Conservation (phyloP, 2,113 vertebrate genomes). For the Alaudala cheleensis region DNA sequence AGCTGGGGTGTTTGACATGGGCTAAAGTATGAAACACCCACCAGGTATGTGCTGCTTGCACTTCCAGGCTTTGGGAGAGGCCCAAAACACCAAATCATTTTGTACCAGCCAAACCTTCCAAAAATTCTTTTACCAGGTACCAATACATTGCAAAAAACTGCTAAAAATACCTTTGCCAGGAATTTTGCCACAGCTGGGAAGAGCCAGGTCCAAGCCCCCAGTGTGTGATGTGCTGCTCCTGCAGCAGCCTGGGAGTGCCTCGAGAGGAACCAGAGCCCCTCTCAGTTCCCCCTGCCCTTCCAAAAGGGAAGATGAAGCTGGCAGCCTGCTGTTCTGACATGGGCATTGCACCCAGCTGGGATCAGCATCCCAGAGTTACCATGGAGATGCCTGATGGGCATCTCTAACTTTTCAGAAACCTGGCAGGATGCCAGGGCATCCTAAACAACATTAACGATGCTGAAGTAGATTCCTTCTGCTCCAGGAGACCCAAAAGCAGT, state of each 20-base stretch:
- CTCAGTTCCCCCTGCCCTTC: background rate
- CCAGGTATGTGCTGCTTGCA: fast-evolving
- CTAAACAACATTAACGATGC: background rate
- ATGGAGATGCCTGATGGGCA: background rate
- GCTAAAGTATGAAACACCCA: background rate
- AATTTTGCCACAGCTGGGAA: background rate
- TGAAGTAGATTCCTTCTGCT: background rate
- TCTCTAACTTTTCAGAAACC: background rate
- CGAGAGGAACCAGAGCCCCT: background rate
- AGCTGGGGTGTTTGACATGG: background rate
- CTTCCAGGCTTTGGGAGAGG: background rate
- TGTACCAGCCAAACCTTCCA: background rate
- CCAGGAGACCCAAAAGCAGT: background rate
- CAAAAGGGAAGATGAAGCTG: background rate
- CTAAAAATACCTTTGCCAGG: background rate
- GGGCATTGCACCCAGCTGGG: fast-evolving
- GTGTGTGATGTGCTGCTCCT: background rate
- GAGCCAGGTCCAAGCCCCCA: fast-evolving
- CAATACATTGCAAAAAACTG: background rate
- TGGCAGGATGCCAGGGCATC: background rate
- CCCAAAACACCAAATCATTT: background rate
- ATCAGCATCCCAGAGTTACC: background rate
- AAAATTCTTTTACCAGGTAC: background rate
- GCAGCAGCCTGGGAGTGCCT: background rate
- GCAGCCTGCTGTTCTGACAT: fast-evolving